Percentiles rank a stretch among this genome's conserved stretches.
Conservation (phyloP, 2,888 invertebrate genomes). For the Lithophane ornitopus region DNA sequence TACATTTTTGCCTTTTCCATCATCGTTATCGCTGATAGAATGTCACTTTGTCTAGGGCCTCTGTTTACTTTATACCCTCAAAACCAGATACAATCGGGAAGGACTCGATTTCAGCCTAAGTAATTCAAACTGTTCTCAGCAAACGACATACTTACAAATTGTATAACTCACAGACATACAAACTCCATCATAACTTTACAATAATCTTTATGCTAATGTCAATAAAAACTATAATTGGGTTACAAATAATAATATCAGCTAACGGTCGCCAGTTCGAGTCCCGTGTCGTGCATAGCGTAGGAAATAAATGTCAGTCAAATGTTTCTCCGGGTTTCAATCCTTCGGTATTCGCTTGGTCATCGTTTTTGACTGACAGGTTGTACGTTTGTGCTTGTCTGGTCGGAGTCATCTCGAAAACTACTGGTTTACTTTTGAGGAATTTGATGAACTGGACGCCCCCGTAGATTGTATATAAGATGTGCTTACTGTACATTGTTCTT, state of each 20-base stretch:
- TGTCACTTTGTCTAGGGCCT: no score
- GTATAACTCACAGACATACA: slow-evolving; percentile 27
- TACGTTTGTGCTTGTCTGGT: slow-evolving; percentile 42
- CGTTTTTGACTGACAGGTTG: slow-evolving; percentile 54
- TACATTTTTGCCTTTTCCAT: no score
- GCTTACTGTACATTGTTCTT: background rate
- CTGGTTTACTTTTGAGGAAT: slow-evolving; percentile 50
- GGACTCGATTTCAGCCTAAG: no score
- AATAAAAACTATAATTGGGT: slow-evolving; percentile 55
- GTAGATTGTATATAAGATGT: background rate
- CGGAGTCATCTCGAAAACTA: slow-evolving; percentile 53
- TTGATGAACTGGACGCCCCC: slow-evolving; percentile 3
- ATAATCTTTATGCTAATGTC: slow-evolving; percentile 26
- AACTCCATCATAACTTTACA: slow-evolving; percentile 7
- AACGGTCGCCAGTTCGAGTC: slow-evolving; percentile 61
- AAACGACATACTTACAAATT: background rate
- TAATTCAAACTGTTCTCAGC: background rate
- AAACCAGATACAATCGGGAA: background rate
- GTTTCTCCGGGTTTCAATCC: slow-evolving; percentile 39
- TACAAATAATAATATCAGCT: slow-evolving; percentile 48
- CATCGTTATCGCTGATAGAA: no score
- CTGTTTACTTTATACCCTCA: no score
- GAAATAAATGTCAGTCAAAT: slow-evolving; percentile 66
- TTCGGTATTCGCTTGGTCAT: slow-evolving; percentile 65
- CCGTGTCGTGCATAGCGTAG: slow-evolving; percentile 64